Evolutionary conservation across 2,797 vertebrate species (phyloP), one percentile per base, ranked within the genome.

Genomic region (Tragelaphus oryx): DNA sequence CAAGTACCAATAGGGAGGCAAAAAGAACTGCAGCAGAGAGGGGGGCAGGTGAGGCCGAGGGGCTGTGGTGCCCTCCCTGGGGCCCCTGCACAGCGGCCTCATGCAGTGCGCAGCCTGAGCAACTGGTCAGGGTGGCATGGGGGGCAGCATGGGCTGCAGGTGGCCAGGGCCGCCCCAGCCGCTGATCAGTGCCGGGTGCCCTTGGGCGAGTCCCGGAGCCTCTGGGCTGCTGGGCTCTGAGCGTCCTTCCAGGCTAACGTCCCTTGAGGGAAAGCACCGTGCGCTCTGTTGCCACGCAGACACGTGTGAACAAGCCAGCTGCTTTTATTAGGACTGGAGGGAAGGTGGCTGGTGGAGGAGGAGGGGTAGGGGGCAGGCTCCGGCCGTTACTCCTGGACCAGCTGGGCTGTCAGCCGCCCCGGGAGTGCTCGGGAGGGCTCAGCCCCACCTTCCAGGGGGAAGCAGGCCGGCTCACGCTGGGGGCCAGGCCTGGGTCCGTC

Each of bases 321-420:
- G 8, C 57, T 88, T 98, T 98, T 96, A 97, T 97, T 97, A 76
- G 89, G n/a, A 6, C 3, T 44, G 79, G 24, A 93, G 41, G 97
- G 85, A 74, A 9, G 11, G 46, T 0, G 8, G 26, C 12, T 50
- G 4, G 28, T 9, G 1, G 0, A 5, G 7, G 20, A 0, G 18
- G 3, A 37, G 9, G 65, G 89, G 20, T 41, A 0, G 24, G 9
- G 37, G 13, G 22, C n/a, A 24, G 16, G 92, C 3, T 11, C 5
- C 26, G 8, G 3, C 33, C 5, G 5, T 33, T 0, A n/a, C 89
- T 96, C 97, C 97, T 50, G 33, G 48, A 6, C 0, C 5, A 41
- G 1, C 37, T 59, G 10, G 65, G 28, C 55, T 4, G 6, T 7
- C 26, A 74, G 92, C 96, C 89, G 6, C 86, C 93, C 92, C 4